phyloP scores from a whole-genome alignment of 2,113 vertebrate genomes.

The Calonectris borealis region DNA sequence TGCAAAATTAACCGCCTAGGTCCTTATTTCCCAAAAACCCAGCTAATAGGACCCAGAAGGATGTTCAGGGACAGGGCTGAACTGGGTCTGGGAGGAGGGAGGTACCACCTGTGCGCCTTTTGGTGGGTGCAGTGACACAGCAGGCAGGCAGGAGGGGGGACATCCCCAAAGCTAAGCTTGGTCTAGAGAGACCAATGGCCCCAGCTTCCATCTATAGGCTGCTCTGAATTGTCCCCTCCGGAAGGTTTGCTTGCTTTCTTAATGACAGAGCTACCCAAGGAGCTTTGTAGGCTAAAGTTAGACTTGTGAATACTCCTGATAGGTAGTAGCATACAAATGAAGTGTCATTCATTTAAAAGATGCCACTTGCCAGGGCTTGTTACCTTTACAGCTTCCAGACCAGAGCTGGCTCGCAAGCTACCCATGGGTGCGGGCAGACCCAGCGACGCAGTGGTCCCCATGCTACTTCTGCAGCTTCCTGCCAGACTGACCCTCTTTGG shows the following conservation, averaged over 20 bases:
- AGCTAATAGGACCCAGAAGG: neutral
- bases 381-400: neutral
- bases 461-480: neutral
- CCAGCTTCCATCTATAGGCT: neutral
- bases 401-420: neutral
- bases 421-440: neutral
- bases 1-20: neutral
- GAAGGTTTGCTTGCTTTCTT: neutral
- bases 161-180: neutral
- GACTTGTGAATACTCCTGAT: neutral
- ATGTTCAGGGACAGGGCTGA: neutral
- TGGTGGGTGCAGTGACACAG: neutral
- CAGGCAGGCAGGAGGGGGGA: neutral
- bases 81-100: neutral
- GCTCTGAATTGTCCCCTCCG: neutral
- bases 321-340: neutral
- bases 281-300: neutral
- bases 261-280: neutral
- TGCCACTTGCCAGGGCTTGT: neutral
- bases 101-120: neutral
- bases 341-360: neutral
- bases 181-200: neutral
- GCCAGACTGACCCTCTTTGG: neutral
- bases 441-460: neutral
- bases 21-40: neutral